phyloP scores from a whole-genome alignment of 2,113 vertebrate species.

The Saccopteryx bilineata region DNA sequence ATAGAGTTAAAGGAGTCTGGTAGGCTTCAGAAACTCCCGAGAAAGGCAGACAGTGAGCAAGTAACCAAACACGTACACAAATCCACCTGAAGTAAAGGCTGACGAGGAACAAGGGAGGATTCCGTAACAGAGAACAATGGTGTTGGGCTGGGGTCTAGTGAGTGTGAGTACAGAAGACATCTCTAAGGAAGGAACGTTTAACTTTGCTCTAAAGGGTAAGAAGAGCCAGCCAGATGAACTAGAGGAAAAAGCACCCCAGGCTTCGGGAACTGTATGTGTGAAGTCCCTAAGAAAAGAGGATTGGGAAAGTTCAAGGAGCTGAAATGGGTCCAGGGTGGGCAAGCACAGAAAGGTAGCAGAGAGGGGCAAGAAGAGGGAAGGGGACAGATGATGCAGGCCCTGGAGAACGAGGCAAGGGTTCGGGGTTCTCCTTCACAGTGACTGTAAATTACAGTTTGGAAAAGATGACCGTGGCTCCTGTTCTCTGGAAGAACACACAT shows the following conservation, averaged over 20 bases:
- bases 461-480: background rate
- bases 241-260: background rate
- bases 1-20: background rate
- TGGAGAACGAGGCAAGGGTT: background rate
- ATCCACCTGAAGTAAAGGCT: background rate
- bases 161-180: background rate
- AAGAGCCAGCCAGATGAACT: background rate
- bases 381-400: fast-evolving
- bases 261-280: background rate
- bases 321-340: background rate
- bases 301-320: background rate
- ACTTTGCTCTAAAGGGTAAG: background rate
- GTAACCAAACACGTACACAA: background rate
- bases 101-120: background rate
- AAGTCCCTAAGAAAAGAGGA: background rate
- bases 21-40: background rate
- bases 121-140: background rate
- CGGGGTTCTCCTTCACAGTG: background rate
- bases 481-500: background rate
- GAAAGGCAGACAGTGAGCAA: background rate
- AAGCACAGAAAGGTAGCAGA: background rate
- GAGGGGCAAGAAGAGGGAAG: background rate
- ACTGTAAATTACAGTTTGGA: background rate
- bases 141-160: background rate
- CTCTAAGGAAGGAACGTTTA: background rate